Evolutionary conservation across 1,140 invertebrate genomes (phyloP).

Genomic region (Littorina saxatilis): DNA sequence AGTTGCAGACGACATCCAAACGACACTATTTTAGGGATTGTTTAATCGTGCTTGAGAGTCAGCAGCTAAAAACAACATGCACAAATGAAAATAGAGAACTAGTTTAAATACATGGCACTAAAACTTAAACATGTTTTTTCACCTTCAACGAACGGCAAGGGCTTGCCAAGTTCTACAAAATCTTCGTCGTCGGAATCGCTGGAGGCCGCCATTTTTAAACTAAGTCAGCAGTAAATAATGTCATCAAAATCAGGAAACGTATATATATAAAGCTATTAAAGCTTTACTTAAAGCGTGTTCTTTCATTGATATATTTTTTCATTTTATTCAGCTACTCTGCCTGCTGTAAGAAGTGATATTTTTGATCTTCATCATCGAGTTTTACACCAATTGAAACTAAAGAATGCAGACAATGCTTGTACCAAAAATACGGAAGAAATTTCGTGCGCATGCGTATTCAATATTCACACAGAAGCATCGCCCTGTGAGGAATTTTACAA

Average conservation of each 20-base stretch:
- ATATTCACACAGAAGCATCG: conserved; percentile 34
- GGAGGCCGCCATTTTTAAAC: conserved; percentile 45
- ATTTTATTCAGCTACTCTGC: neutral
- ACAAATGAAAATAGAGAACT: too few species aligned
- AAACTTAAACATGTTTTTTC: conserved; percentile 36
- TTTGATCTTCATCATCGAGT: neutral
- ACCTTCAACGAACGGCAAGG: conserved; percentile 88
- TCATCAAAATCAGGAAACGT: too few species aligned
- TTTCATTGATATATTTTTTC: neutral
- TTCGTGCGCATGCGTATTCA: conserved; percentile 38
- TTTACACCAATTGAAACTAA: conserved; percentile 26
- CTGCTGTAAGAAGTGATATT: neutral
- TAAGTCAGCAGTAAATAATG: conserved; percentile 1
- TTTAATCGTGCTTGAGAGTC: too few species aligned
- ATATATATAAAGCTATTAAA: too few species aligned
- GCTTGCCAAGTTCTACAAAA: conserved; percentile 84
- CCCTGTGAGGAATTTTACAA: conserved; percentile 30
- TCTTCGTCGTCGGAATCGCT: conserved; percentile 79
- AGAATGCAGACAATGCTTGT: conserved; percentile 35
- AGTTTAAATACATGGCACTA: too few species aligned
- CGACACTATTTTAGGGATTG: too few species aligned
- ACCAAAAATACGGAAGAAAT: conserved; percentile 45
- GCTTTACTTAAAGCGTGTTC: neutral
- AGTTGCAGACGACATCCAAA: too few species aligned
- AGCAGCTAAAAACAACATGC: too few species aligned